Evolutionary conservation across 2,113 vertebrate species (phyloP), one percentile per base, ranked within the genome.

Genomic region (Dipodomys merriami): DNA sequence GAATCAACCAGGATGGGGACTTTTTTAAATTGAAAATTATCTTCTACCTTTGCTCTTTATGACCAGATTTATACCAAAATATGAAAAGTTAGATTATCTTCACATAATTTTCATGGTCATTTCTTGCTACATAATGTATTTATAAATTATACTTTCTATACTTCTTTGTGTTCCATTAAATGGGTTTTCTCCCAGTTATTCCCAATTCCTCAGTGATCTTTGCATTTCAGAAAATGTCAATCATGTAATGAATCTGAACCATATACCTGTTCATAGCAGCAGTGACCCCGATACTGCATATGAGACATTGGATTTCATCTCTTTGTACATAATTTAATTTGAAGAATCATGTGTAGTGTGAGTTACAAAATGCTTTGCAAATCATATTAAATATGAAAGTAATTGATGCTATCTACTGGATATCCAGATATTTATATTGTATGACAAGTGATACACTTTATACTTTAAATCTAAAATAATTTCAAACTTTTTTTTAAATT

Each of bases 241-340:
- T 18, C 2, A 2, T 16, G 73, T 62, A 35, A 30, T 39, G 29
- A 53, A 46, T 12, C 12, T 22, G 0, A 18, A 2, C 1, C 30
- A 20, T 10, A 19, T 1, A 9, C 25, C 6, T 29, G 9, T 15
- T 20, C 11, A 6, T 15, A 25, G 0, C 2, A 57, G 4, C 44
- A 44, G 33, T n/a, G 16, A 68, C 4, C 15, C 39, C 9, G 57
- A 82, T 67, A 25, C 5, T 49, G 5, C 53, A 1, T 30, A 1
- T 2, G 39, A 53, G 7, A 13, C 35, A 39, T 0, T 46, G 5
- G 0, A 30, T 33, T 57, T 23, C 18, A 46, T 53, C 12, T 83
- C 88, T 1, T 16, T 49, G 5, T 30, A 8, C 39, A 49, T 93
- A 25, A 12, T 57, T 57, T 18, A 16, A 13, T 49, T 64, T 72